Evolutionary conservation across 1,140 invertebrate genomes (phyloP), one percentile per base, ranked within the genome.

Genomic region (Caenorhabditis latens): DNA sequence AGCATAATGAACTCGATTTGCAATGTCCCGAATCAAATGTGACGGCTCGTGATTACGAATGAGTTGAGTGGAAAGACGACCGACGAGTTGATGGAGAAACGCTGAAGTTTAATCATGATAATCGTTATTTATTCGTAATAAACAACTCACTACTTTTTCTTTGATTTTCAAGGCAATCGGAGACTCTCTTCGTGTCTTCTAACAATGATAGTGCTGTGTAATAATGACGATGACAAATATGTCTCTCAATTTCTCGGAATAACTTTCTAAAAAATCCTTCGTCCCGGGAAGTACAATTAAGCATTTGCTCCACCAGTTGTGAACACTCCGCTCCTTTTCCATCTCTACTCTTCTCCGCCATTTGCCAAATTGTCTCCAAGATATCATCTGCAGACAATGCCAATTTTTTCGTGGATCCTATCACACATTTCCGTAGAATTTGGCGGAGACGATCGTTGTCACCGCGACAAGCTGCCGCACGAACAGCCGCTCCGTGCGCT

Each of bases 101-200:
- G 46, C 71, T 79, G 71, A 71, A 71, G 24, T 11, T 40, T 3
- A 40, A 32, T 2, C 21, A 24, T 63, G 8, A 7, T 32, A 32
- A 13, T 11, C 5, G 21, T 21, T 2, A 2, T 40, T 46, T 21
- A n/a, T 46, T 71, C 1, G 8, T 43, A 16, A 5, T 4, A 8
- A 5, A 32, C 13, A 43, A 71, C 65, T 43, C 4, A 79, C 71
- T 42, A 19, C 14, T 79, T 79, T 50, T 79, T 53, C 46, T n/a
- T 79, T 79, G 71, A 53, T 79, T 79, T 50, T 79, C 71, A 7
- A 79, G 14, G n/a, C 71, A 79, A 79, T 79, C 71, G 4, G 71
- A 79, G 8, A 79, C 71, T 50, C 71, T 16, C 53, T 79, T 79
- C 11, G 71, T 79, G 9, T 79, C 71, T 50, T 79, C 71, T 79